phyloP scores from a whole-genome alignment of 2,797 vertebrate genomes.

The Gymnothorax reevesii region DNA sequence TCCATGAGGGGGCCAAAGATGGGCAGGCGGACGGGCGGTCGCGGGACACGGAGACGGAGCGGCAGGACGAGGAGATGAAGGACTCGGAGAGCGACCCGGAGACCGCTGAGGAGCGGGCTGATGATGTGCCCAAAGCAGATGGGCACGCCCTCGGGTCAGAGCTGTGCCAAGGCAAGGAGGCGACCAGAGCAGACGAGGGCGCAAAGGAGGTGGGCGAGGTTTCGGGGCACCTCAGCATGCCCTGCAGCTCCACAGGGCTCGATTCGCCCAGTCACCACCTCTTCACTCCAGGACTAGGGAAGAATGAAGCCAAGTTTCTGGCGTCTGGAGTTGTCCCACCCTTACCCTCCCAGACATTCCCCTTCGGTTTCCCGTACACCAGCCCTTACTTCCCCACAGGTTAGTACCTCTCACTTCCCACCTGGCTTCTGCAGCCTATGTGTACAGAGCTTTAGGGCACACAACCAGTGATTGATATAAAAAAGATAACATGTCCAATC shows the following conservation, averaged over 20 bases:
- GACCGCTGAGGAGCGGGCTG: constrained; percentile 66
- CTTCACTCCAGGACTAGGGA: constrained; percentile 74
- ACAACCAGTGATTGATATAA: too few relatives aligned
- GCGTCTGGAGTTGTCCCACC: constrained; percentile 80
- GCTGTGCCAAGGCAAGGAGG: constrained; percentile 71
- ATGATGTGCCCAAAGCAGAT: constrained; percentile 62
- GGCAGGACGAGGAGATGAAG: constrained; percentile 79
- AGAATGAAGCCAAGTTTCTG: constrained; percentile 84
- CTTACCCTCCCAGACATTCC: constrained; percentile 79
- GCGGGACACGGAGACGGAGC: constrained; percentile 55
- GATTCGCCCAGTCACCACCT: constrained; percentile 84
- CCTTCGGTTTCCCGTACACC: constrained; percentile 88
- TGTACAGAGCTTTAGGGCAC: too few relatives aligned
- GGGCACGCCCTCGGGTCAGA: constrained; percentile 61
- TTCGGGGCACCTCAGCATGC: constrained; percentile 64
- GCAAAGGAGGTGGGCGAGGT: constrained; percentile 76
- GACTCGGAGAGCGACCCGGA: constrained; percentile 86
- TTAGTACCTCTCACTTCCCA: constrained; percentile 44
- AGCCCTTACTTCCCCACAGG: constrained; percentile 93
- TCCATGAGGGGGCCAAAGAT: constrained; percentile 63
- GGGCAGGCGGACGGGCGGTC: constrained; percentile 52
- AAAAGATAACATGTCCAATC: too few relatives aligned
- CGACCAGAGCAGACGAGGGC: constrained; percentile 62
- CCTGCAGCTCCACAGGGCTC: constrained; percentile 73
- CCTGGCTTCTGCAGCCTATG: too few relatives aligned